Percentiles rank a stretch among this genome's conserved stretches.
Conservation (phyloP, 2,888 invertebrate genomes). For the Chesias legatella region DNA sequence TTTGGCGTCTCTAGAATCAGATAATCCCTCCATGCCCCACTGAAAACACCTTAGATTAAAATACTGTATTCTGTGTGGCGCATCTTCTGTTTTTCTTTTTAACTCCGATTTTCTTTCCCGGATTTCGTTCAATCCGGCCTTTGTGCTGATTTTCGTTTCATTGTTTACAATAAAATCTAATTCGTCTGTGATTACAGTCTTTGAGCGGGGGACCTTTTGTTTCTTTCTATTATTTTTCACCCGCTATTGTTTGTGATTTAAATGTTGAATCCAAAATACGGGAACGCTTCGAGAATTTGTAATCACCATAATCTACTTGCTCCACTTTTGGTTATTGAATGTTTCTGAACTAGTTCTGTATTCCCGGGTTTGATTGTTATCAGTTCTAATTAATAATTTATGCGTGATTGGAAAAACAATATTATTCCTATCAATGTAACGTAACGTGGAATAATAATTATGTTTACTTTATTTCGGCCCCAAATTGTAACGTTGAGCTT, state of each 20-base stretch:
- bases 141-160: constrained; percentile 37
- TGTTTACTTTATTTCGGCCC: too few species aligned
- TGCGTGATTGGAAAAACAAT: too few species aligned
- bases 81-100: constrained; percentile 25
- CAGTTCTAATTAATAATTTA: not conserved
- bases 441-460: too few species aligned
- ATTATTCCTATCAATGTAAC: too few species aligned
- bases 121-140: constrained; percentile 29
- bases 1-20: not conserved
- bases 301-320: constrained; percentile 8
- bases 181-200: constrained; percentile 33
- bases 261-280: constrained; percentile 20
- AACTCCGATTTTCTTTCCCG: constrained; percentile 25
- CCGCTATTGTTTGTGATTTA: constrained; percentile 24
- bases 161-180: constrained; percentile 38
- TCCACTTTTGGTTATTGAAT: constrained; percentile 5
- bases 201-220: constrained; percentile 28
- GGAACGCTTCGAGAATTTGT: constrained; percentile 14
- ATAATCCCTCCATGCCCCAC: constrained; percentile 22
- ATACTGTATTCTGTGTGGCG: constrained; percentile 26
- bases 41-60: constrained; percentile 18
- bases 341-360: constrained; percentile 1
- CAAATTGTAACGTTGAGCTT: too few species aligned
- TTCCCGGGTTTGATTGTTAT: not conserved
- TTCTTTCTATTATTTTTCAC: constrained; percentile 22